These are phyloP conservation scores for Orthosia incerta DNA, from an alignment of 2,888 invertebrate species.

Conservation along the genomic window DNA sequence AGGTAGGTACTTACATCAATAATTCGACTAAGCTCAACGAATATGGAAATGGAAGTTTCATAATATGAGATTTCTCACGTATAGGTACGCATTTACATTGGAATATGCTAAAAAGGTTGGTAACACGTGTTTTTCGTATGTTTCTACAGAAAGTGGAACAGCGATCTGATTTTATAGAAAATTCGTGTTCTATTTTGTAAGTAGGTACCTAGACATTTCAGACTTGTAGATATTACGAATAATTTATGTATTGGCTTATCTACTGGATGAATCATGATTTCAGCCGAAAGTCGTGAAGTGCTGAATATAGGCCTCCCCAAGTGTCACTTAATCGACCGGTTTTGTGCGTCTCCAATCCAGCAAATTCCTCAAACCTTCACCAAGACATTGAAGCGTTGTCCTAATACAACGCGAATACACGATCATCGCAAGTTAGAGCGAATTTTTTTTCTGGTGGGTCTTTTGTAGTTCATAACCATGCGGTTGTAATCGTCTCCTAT, in stretches of 20 bases:
- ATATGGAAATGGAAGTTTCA: conserved; percentile 23
- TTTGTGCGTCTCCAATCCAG: no score
- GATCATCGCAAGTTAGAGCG: no score
- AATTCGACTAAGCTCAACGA: conserved; percentile 25
- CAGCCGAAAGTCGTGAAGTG: no score
- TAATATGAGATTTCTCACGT: conserved; percentile 30
- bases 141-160: conserved; percentile 26
- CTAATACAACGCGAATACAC: no score
- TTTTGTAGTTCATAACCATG: no score
- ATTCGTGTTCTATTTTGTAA: conserved; percentile 15
- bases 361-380: no score
- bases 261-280: background rate
- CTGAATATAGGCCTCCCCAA: no score
- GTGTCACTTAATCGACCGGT: no score
- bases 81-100: conserved; percentile 35
- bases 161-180: conserved; percentile 14
- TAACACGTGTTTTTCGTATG: conserved; percentile 31
- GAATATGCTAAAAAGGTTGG: conserved; percentile 38
- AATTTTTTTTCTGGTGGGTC: no score
- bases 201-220: background rate
- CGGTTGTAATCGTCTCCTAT: no score
- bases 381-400: no score
- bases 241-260: background rate
- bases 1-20: conserved; percentile 5
- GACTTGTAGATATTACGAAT: background rate